Base-by-base conservation (phyloP, 2,113 vertebrate species). In the Pterocles gutturalis region DNA sequence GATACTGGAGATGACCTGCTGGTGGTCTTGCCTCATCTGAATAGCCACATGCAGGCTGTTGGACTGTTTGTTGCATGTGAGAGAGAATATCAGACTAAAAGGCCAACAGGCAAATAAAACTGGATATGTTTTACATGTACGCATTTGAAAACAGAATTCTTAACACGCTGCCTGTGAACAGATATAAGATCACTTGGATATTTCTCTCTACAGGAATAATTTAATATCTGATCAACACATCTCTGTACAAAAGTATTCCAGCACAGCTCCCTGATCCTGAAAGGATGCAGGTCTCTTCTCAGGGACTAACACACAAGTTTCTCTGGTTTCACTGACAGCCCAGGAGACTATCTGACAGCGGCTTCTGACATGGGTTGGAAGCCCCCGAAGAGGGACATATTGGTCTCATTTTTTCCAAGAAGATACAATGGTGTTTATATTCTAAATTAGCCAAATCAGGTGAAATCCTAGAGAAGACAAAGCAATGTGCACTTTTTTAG, bases 41-140 rank as follows among this genome's bases (percentile, higher is more conserved):
- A 71, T 9, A 58, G 34, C 34, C 72, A 20, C 0, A 53, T 17
- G 53, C 36, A 17, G 55, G 75, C 61, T 89, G 80, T 15, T 48
- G 62, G 43, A 79, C 19, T 36, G 17, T 73, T 75, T 58, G 49
- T 77, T 46, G 45, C 46, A 48, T 3, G 13, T 3, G 57, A 77
- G 60, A 80, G 58, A 86, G 19, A 82, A 58, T 7, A 57, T 38
- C 49, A 77, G 48, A 43, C 48, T 28, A 48, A 45, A 49, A 88
- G n/a, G 51, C 48, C 54, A 89, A 29, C 16, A 43, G 34, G 48
- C 34, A 69, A 77, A 65, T 26, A 53, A 73, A 64, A 89, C 7
- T 8, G 0, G 0, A 22, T 17, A 17, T 16, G 9, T 65, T 84
- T 87, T 18, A 70, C 36, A 46, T 4, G 22, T 19, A 36, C 10